Evolutionary conservation across 2,888 invertebrate species (phyloP), one percentile per base, ranked within the genome.

Genomic region (Abscondita cerata): DNA sequence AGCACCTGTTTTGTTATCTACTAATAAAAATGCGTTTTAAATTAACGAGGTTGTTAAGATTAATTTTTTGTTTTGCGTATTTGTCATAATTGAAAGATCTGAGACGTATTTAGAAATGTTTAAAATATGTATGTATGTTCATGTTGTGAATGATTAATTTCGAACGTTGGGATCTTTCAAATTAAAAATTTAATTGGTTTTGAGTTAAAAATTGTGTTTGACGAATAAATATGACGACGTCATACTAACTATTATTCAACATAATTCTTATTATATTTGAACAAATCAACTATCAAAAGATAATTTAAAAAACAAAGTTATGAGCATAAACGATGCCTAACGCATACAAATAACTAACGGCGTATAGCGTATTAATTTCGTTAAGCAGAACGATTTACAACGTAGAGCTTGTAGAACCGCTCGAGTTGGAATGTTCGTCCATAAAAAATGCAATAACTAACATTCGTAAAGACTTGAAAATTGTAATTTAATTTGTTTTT

Each of bases 391-490:
- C 73, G 70, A 75, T 74, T 73, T 75, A 73, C 71, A 72, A 67
- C 69, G 68, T 59, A 67, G 56, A 59, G 66, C 62, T 68, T 60
- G 62, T 52, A 64, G 67, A 69, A 71, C 68, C 66, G 66, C 68
- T 69, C 64, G 48, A 63, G 60, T 52, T 64, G 72, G 73, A 75
- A 75, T 75, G 72, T 69, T 70, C 71, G 70, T 68, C 72, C 69
- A 74, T 75, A 75, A 75, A 74, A 56, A 74, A 72, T 70, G 71
- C 73, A 72, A 71, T 73, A 74, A 75, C 73, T 73, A 73, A 72
- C 70, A 68, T 68, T 68, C 71, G 72, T 69, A 72, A 73, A 72
- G 69, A 70, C 68, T 68, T 65, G 70, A 70, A 73, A 68, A 70
- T 70, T 66, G 70, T 72, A 72, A 72, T 73, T 73, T 73, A 73